Base-by-base conservation (phyloP, 2,888 invertebrate genomes). In the Dasypogon diadema region DNA sequence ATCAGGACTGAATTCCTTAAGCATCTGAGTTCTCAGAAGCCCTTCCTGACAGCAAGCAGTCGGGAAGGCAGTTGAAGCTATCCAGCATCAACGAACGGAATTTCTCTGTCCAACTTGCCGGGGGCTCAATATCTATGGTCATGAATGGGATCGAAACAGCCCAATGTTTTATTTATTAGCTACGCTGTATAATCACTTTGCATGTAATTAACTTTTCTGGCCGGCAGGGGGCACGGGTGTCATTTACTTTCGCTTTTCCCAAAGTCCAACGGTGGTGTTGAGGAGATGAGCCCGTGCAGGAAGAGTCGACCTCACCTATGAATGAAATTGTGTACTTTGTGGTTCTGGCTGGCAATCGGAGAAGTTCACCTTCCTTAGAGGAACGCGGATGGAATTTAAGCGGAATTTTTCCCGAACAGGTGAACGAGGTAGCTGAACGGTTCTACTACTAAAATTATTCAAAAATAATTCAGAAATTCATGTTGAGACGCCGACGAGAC, bases 161-260 rank as follows among this genome's bases (percentile, higher is more conserved):
- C 34, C 56, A 24, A 74, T 74, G 74, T 74, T 74, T 74, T 74
- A 74, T 74, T 74, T 74, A 74, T 74, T 74, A 74, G 58, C 74
- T 77, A 77, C 79, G 81, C 80, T 80, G 80, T 82, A 81, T 81
- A 82, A 82, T 80, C 83, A 82, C 81, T 83, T 84, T 84, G 84
- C 84, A 84, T 84, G 82, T 82, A 82, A 83, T 84, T 83, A 83
- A 83, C 79, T 80, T 81, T 78, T 79, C 78, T 68, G 16, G 58
- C 46, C 26, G 56, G 58, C 12, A 46, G 58, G 56, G 74, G 42
- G 56, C 24, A 16, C 8, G 56, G 42, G 42, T 21, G 54, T 55
- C 55, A 56, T 34, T 56, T 63, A 63, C 60, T 73, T 73, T 73
- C 73, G 73, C 73, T 73, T 73, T 73, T 30, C 24, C 16, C 14